A percentile compares a stretch with the other conserved stretches of the same genome.
Conservation (phyloP, 2,888 invertebrate genomes). For the Ommatoiulus sabulosus region DNA sequence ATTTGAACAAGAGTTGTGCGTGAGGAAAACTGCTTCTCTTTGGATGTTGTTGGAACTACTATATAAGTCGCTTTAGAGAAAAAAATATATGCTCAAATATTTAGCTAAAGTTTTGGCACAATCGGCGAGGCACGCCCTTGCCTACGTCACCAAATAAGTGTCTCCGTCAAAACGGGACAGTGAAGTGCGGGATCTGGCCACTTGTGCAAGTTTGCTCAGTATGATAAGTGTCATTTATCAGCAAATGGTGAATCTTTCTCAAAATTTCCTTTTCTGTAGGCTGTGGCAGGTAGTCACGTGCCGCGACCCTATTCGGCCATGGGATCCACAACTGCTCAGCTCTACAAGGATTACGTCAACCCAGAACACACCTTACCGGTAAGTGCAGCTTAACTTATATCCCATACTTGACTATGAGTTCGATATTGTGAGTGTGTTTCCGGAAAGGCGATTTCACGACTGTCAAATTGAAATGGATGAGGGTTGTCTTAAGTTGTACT, state of each 20-base stretch:
- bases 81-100: no score
- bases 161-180: no score
- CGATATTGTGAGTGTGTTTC: neutral
- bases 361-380: neutral
- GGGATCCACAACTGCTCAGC: neutral
- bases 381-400: neutral
- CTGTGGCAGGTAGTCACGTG: neutral
- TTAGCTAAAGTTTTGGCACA: no score
- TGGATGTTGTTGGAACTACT: no score
- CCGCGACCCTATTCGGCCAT: conserved; percentile 2
- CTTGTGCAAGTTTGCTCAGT: neutral
- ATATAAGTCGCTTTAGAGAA: no score
- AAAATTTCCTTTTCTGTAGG: neutral
- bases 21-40: no score
- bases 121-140: no score
- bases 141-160: no score
- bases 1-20: no score
- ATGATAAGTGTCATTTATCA: neutral
- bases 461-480: neutral
- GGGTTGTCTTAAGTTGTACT: neutral
- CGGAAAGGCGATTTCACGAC: neutral
- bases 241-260: neutral
- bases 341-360: neutral
- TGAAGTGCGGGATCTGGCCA: neutral
- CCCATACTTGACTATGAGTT: no score